Conservation (phyloP, 2,797 vertebrate species). For the Strix occidentalis region DNA sequence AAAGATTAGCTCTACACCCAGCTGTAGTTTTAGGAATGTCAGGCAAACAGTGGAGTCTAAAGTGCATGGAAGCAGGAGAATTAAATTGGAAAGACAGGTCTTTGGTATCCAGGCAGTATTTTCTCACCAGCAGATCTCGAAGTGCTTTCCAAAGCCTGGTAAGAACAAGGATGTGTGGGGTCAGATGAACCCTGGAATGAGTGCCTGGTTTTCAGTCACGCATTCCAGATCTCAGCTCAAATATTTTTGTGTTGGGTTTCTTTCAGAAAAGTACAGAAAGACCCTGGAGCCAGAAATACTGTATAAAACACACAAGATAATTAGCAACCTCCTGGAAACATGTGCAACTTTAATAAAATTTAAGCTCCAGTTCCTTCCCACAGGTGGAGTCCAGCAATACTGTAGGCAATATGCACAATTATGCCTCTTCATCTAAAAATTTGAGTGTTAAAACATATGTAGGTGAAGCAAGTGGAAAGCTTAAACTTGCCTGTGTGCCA, state of each 20-base stretch:
- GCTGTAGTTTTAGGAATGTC: not conserved
- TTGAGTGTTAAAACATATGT: slow-evolving; percentile 58
- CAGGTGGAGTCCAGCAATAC: slow-evolving; percentile 59
- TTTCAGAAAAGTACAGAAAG: slow-evolving; percentile 70
- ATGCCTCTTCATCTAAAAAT: slow-evolving; percentile 55
- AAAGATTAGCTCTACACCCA: not conserved
- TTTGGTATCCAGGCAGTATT: not conserved
- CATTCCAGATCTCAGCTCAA: slow-evolving; percentile 61
- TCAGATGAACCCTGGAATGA: not conserved
- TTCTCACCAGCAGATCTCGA: slow-evolving; percentile 9
- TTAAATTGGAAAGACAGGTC: not conserved
- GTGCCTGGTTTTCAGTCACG: slow-evolving; percentile 26
- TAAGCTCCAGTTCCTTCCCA: slow-evolving; percentile 64
- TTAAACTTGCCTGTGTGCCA: not conserved
- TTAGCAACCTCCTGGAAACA: slow-evolving; percentile 71
- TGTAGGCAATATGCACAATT: slow-evolving; percentile 32
- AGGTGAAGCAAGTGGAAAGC: slow-evolving; percentile 54
- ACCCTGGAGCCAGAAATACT: slow-evolving; percentile 65
- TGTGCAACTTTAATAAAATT: slow-evolving; percentile 48
- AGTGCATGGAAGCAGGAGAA: not conserved
- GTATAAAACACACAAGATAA: slow-evolving; percentile 62
- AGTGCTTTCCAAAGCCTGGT: not conserved
- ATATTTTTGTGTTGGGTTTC: slow-evolving; percentile 68
- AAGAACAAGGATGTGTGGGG: not conserved
- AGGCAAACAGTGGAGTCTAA: not conserved